Conservation (phyloP, 2,888 invertebrate genomes). For the Pseudeuparius sepicola region DNA sequence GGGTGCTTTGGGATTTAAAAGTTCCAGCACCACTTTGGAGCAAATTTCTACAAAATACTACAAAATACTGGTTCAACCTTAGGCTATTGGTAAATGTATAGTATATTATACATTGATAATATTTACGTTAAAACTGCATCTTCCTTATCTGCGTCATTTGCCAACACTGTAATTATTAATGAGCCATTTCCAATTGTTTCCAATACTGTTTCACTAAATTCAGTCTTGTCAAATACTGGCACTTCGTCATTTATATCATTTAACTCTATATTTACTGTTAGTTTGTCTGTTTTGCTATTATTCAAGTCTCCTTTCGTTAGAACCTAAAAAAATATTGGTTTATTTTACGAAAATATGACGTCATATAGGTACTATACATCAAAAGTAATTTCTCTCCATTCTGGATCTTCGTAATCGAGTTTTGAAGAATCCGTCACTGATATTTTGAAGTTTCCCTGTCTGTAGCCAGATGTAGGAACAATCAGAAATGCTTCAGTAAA, state of each 20-base stretch:
- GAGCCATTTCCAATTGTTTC: constrained; percentile 47
- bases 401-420: constrained; percentile 49
- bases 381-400: constrained; percentile 42
- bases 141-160: constrained; percentile 51
- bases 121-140: constrained; percentile 47
- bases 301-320: constrained; percentile 32
- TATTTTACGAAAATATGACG: constrained; percentile 2
- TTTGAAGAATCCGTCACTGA: constrained; percentile 44
- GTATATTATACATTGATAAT: constrained; percentile 3
- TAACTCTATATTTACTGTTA: constrained; percentile 21
- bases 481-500: constrained; percentile 47
- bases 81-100: no score
- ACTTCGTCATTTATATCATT: constrained; percentile 61
- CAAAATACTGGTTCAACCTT: no score
- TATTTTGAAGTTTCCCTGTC: constrained; percentile 47
- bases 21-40: no score
- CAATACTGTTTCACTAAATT: constrained; percentile 38
- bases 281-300: constrained; percentile 24
- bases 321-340: constrained; percentile 28
- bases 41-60: no score
- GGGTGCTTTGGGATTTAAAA: no score
- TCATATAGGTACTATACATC: constrained; percentile 34
- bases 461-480: constrained; percentile 51
- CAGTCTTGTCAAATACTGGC: constrained; percentile 47
- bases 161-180: constrained; percentile 44